Evolutionary conservation across 2,888 invertebrate species (phyloP), one percentile per base, ranked within the genome.

Genomic region (Drosophila limbata): DNA sequence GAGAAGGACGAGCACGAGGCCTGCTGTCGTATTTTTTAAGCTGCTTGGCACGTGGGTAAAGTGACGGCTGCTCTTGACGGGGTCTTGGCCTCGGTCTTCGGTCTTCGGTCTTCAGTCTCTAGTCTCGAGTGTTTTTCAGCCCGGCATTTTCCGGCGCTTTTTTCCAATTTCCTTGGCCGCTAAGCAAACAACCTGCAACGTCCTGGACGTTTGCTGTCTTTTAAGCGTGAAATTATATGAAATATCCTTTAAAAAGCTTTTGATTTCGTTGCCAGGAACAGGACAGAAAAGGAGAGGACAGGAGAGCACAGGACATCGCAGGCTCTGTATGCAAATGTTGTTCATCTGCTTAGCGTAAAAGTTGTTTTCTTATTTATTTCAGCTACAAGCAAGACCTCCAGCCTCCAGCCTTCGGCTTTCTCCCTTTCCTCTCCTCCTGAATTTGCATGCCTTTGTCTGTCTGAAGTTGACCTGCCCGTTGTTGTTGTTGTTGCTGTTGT

Each of bases 241-340:
- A 84, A 85, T 86, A 85, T 85, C 85, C 85, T 85, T 85, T 85
- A 85, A 85, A 85, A 85, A 88, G 85, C 88, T 86, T 88, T 86
- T 77, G 87, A 81, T 83, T 81, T 79, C 64, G 71, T 73, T 64
- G 28, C 28, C 28, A 2, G 28, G 28, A 8, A 28, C 8, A 8
- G 28, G 28, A 28, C 28, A 8, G 8, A 28, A 28, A 6, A 28
- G 28, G 6, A 8, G 8, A 8, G 28, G 8, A 28, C 28, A 28
- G 28, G 8, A 28, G 28, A 28, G 28, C 28, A 28, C 9, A 28
- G 28, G 28, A 28, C 28, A 28, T 28, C 8, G 8, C 28, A 28
- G 28, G 71, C 74, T 66, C 60, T 73, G 70, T 89, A 86, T 86
- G 86, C 86, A 86, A 86, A 86, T 86, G 74, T 44, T 76, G 67